Base-by-base conservation (phyloP, 2,888 invertebrate species). In the Caenorhabditis wallacei region DNA sequence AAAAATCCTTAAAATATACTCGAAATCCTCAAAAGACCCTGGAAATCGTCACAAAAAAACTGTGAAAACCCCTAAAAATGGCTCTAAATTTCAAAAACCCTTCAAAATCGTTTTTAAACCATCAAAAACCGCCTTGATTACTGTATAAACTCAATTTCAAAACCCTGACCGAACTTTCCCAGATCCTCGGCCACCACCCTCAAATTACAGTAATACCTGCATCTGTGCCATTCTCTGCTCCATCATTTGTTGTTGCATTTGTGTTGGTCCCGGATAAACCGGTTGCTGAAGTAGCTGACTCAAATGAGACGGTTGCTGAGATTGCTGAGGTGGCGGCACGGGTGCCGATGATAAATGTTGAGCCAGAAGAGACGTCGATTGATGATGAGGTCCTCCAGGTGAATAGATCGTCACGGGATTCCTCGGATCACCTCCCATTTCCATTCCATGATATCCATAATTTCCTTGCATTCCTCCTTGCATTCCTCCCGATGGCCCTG, bases 241-340 rank as follows among this genome's bases (percentile, higher is more conserved):
- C 5, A 13, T 48, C 22, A 51, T n/a, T 20, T 71, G 71, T 30
- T 68, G 72, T 26, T 64, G 68, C 20, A 20, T 48, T 16, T 37
- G 56, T n/a, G 7, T 46, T 40, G 10, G 40, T 40, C 54, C 59
- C 18, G 51, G 69, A 43, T 74, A 51, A 10, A 26, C 10, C 10
- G 69, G 68, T 46, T 69, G 61, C 35, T 69, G 69, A 18, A 68
- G 69, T 1, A 74, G 43, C 37, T 75, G 69, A 30, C 64, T 75
- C 2, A 81, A 30, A 40, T 69, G 75, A 2, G 74, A 30, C n/a
- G 61, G 26, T 40, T 57, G 80, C 13, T 2, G 35, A 0, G 43
- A 46, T 13, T 51, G 46, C 10, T 16, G 61, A 18, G 24, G 51
- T 1, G 30, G 57, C 0, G 53, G 68, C 1, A 22, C 43, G 26